Conservation (phyloP, 2,113 vertebrate genomes). For the Zosterops japonicus region DNA sequence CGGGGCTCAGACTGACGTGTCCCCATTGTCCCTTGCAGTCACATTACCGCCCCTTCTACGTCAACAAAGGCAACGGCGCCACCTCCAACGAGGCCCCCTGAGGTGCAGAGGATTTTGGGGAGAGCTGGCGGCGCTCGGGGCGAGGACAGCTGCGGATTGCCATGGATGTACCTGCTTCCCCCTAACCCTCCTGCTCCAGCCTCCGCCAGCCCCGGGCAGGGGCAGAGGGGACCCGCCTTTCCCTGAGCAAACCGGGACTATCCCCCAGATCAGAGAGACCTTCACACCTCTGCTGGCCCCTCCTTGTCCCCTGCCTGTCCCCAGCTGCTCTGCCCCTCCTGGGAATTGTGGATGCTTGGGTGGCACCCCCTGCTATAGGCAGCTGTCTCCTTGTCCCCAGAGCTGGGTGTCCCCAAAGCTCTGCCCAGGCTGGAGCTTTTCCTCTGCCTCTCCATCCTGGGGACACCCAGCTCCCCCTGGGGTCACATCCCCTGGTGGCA, state of each 20-base stretch:
- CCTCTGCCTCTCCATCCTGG: not conserved
- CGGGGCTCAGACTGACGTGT: not conserved
- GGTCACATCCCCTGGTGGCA: not conserved
- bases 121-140: not conserved
- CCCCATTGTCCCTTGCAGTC: conserved; percentile 69
- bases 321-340: conserved; percentile 19
- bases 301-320: not conserved
- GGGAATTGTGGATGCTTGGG: conserved; percentile 30
- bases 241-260: not conserved
- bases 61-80: conserved; percentile 80
- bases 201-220: conserved; percentile 27
- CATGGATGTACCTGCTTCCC: conserved; percentile 8
- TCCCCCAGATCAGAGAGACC: not conserved
- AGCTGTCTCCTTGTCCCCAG: not conserved
- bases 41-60: conserved; percentile 80
- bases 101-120: not conserved
- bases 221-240: not conserved
- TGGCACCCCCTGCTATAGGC: not conserved
- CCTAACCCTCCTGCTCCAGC: conserved; percentile 3
- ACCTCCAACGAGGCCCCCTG: conserved; percentile 80
- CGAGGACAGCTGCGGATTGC: not conserved
- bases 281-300: not conserved
- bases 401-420: not conserved
- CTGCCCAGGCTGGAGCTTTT: not conserved
- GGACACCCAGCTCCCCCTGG: not conserved